Conservation (phyloP, 2,888 invertebrate genomes). For the Crioceris asparagi region DNA sequence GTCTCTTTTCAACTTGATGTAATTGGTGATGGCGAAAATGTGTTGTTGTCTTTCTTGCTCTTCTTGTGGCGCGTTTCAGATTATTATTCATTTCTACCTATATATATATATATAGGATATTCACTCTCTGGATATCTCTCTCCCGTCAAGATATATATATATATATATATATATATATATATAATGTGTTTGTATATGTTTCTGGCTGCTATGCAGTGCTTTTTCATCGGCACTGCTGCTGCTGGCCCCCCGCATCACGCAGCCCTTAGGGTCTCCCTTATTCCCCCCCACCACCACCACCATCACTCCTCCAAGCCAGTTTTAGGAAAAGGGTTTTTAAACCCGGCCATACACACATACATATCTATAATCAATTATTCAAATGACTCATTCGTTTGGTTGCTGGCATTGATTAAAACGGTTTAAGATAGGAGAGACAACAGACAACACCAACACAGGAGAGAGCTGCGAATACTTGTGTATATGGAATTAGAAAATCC, state of each 20-base stretch:
- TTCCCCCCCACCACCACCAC: too few species aligned
- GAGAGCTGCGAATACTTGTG: too few species aligned
- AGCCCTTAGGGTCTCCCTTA: too few species aligned
- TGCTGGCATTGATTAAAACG: constrained; percentile 20
- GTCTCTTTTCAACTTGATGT: constrained; percentile 23
- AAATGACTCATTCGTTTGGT: constrained; percentile 26
- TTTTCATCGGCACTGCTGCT: constrained; percentile 15
- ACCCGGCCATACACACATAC: constrained; percentile 25
- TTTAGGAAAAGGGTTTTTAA: constrained; percentile 27
- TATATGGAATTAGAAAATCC: constrained; percentile 14
- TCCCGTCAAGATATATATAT: constrained; percentile 21
- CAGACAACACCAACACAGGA: not conserved
- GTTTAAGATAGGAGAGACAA: constrained; percentile 16
- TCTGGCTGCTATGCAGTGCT: constrained; percentile 17
- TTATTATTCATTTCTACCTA: constrained; percentile 23
- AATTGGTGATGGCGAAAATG: too few species aligned
- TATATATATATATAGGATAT: too few species aligned
- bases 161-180: too few species aligned
- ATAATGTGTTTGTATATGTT: constrained; percentile 21
- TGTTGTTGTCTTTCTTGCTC: constrained; percentile 28
- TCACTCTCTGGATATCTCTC: constrained; percentile 18
- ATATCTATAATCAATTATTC: constrained; percentile 29
- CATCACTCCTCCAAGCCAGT: too few species aligned
- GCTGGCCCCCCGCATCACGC: constrained; percentile 6
- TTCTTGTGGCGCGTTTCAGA: constrained; percentile 16